Evolutionary conservation across 2,797 vertebrate species (phyloP), one percentile per base, ranked within the genome.

Genomic region (Schizopygopsis pylzovi): DNA sequence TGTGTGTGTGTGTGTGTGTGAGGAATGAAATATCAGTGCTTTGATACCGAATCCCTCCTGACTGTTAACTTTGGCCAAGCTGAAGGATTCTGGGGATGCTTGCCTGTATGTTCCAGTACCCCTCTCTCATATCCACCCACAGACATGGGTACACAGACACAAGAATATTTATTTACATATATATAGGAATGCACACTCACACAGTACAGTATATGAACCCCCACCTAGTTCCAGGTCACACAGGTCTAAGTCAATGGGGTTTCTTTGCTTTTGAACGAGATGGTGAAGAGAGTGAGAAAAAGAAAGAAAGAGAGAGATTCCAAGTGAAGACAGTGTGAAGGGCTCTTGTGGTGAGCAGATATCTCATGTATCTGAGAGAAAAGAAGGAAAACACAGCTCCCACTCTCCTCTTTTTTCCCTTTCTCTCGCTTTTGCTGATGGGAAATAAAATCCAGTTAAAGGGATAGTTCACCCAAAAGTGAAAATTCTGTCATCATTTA

Each of bases 11-110:
- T 82, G 96, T 93, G 93, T 98, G 96, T 98, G 98, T 97, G 93
- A 96, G 95, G 96, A 98, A 95, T 96, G 97, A 97, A 97, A 97
- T 97, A 97, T 93, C 95, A 95, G 96, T 96, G 96, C 96, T 97
- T 98, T 98, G 98, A 98, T 98, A 98, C 96, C 85, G 94, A 98
- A 97, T 96, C 95, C 96, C 95, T 95, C 95, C 93, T 95, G 94
- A 96, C 95, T 98, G 97, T 98, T 98, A 97, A 96, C 96, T 95
- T 98, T 98, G 97, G 97, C 98, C 97, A 92, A 90, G 72, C 82
- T 91, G 90, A 89, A 92, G 95, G 95, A 97, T 97, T 96, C 95
- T 97, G 95, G 94, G 95, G 96, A 97, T 97, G 96, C 95, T 93
- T 96, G 95, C 94, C 95, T 94, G 92, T 93, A 89, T 93, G 95